Conservation (phyloP, 2,113 vertebrate species). For the Ammodytes marinus region DNA sequence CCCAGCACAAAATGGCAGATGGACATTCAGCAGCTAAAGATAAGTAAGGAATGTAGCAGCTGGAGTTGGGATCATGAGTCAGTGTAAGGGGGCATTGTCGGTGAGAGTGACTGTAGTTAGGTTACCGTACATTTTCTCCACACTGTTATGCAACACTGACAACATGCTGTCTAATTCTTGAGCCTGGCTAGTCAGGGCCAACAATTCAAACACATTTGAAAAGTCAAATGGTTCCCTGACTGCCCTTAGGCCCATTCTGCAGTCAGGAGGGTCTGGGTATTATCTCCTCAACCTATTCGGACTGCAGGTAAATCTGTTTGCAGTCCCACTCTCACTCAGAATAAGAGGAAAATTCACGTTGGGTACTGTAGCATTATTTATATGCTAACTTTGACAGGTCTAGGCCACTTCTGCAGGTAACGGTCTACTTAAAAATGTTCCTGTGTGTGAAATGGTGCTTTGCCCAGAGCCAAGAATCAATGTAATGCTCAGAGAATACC, state of each 20-base stretch:
- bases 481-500: conserved; percentile 24
- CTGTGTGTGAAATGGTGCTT: conserved; percentile 42
- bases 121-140: conserved; percentile 24
- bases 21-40: neutral
- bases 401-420: conserved; percentile 37
- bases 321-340: conserved; percentile 30
- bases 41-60: neutral
- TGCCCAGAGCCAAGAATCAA: conserved; percentile 43
- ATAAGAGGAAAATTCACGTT: conserved; percentile 48
- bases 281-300: conserved; percentile 19
- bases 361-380: conserved; percentile 38
- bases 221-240: conserved; percentile 22
- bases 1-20: neutral
- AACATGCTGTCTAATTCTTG: conserved; percentile 39
- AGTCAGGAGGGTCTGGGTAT: conserved; percentile 20
- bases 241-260: conserved; percentile 23
- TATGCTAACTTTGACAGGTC: conserved; percentile 37
- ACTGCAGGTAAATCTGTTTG: conserved; percentile 34
- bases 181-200: conserved; percentile 19
- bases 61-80: conserved; percentile 7
- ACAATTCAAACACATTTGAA: conserved; percentile 42
- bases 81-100: conserved; percentile 26
- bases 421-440: conserved; percentile 41
- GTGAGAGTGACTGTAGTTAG: conserved; percentile 26
- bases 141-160: conserved; percentile 28